These are phyloP conservation scores for Mylabris phalerata DNA, from an alignment of 1,140 invertebrate species.

Conservation along the genomic window DNA sequence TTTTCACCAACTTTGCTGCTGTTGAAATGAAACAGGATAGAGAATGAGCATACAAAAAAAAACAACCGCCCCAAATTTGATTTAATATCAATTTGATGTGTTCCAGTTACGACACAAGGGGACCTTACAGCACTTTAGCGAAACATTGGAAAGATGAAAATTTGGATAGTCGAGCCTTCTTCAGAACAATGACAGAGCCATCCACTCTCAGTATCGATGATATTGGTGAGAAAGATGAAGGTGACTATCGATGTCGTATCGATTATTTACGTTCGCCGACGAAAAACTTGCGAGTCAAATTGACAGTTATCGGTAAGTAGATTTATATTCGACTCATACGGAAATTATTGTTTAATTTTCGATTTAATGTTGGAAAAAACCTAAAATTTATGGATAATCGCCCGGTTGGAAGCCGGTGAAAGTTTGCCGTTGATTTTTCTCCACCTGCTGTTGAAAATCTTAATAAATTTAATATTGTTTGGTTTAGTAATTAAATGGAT, in stretches of 20 bases:
- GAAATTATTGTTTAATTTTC: too few relatives aligned
- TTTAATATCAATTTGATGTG: background rate
- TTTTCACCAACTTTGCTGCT: too few relatives aligned
- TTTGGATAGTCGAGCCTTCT: slow-evolving; percentile 50
- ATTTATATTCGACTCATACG: too few relatives aligned
- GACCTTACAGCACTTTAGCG: slow-evolving; percentile 46
- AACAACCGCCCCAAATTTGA: too few relatives aligned
- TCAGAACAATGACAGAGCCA: slow-evolving; percentile 49
- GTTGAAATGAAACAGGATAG: too few relatives aligned
- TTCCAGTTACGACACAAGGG: slow-evolving; percentile 55
- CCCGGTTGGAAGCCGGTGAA: too few relatives aligned
- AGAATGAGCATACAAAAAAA: too few relatives aligned
- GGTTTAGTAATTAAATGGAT: background rate
- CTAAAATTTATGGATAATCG: too few relatives aligned
- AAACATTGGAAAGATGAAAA: slow-evolving; percentile 52
- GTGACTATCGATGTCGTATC: slow-evolving; percentile 59
- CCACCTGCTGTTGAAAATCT: background rate
- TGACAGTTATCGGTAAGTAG: slow-evolving; percentile 62
- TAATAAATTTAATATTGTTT: background rate
- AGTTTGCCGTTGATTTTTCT: too few relatives aligned
- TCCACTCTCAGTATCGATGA: slow-evolving; percentile 59
- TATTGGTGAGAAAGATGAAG: slow-evolving; percentile 55
- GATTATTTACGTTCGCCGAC: slow-evolving; percentile 66
- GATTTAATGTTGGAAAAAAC: too few relatives aligned
- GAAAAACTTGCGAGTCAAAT: slow-evolving; percentile 58